Evolutionary conservation across 2,113 vertebrate genomes (phyloP), one percentile per base, ranked within the genome.

Genomic region (Labeo rohita): DNA sequence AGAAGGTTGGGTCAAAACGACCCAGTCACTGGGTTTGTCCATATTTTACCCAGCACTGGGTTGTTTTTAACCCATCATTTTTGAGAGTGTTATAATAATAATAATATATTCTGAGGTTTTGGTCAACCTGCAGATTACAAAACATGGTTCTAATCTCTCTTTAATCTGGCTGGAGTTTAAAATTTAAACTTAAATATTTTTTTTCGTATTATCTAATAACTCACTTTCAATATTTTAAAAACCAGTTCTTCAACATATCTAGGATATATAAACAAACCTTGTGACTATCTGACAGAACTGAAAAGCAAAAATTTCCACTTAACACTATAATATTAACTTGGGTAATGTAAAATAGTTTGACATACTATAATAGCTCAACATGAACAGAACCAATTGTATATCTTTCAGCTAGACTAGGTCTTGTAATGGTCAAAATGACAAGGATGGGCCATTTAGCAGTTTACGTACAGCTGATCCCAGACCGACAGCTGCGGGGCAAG

Each of bases 381-480:
- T 56, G 2, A 78, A 36, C 75, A 18, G 54, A 56, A 16, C 8
- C 21, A 80, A 80, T 23, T 59, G 6, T 43, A 8, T 45, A 45
- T 80, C 15, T 45, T 59, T n/a, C 56, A 43, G 39, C 16, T 18
- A 23, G 13, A 39, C 39, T 39, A 13, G 11, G 16, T 45, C 11
- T 1, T 63, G 59, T 49, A 87, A 74, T 72, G 18, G 23, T 56
- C 15, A 81, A 73, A 49, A 68, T 15, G 80, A 88, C 77, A 72
- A 45, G 70, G 78, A 6, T 74, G 68, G 77, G 28, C 56, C 80
- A 76, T 82, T 84, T n/a, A 84, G 87, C 86, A 88, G 47, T 91
- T 88, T 87, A 90, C 78, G 79, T 74, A 89, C 89, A 90, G 90
- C 91, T 91, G 91, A 88, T 87, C 90, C 75, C 91, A 90, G 89